Conservation (phyloP, 2,797 vertebrate genomes). For the Notamacropus eugenii region DNA sequence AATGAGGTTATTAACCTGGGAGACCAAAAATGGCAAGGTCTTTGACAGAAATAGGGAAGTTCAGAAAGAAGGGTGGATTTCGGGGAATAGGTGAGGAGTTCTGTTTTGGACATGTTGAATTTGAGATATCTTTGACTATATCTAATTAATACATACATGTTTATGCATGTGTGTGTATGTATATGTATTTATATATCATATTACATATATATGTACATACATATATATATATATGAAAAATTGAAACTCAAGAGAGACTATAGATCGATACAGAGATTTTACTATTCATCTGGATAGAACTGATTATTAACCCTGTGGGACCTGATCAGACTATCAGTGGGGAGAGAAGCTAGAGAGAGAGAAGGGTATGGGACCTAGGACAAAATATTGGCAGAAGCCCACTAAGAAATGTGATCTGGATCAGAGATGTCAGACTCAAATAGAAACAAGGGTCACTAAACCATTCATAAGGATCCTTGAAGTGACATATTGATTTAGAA, state of each 20-base stretch:
- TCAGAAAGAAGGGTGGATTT: background rate
- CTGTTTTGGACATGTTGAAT: background rate
- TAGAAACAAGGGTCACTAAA: background rate
- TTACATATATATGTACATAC: no score
- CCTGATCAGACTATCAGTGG: background rate
- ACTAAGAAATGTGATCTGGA: background rate
- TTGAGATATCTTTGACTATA: background rate
- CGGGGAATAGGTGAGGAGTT: background rate
- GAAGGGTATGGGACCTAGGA: background rate
- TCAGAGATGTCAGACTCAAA: background rate
- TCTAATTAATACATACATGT: no score
- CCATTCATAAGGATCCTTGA: background rate
- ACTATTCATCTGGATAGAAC: background rate
- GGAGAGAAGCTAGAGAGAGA: background rate
- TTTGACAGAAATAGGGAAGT: background rate
- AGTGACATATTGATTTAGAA: background rate
- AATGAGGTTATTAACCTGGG: background rate
- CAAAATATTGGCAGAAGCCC: background rate
- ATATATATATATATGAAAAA: background rate
- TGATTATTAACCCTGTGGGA: background rate
- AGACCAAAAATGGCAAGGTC: background rate
- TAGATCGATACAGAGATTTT: background rate
- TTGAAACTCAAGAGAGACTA: background rate
- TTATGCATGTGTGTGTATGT: no score
- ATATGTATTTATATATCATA: no score